Base-by-base conservation (phyloP, 2,888 invertebrate species). In the Drosophila trichaetosa region DNA sequence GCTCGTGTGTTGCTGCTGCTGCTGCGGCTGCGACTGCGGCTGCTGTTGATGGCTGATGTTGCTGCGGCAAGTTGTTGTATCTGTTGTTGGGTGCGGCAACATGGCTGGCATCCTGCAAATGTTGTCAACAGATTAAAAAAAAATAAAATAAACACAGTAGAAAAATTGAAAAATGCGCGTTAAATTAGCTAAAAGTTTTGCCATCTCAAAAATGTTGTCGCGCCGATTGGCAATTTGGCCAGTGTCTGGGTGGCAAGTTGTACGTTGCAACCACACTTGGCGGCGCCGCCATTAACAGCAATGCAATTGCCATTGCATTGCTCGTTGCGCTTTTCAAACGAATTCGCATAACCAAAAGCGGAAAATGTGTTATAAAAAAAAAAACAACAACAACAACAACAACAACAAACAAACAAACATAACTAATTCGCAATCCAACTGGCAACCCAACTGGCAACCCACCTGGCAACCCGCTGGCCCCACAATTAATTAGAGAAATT, bases 401-500 rank as follows among this genome's bases (percentile, higher is more conserved):
- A 66, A 61, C 6, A n/a, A 38, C 2, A 33, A 51, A 18, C n/a
- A 29, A 63, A 63, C 46, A 51, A 64, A 67, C 56, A 56, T 1
- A 29, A 38, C 2, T n/a, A 38, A 56, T 54, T 49, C 27, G 18
- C 18, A 10, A 29, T 2, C 31, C 31, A 8, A 8, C 8, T 31
- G 31, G 31, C 31, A 31, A 33, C 33, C 33, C 33, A 33, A 2
- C 6, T 3, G 3, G 27, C 27, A 27, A 27, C 27, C 27, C 27
- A 0, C n/a, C 29, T 29, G 29, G n/a, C 40, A 18, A 59, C 58
- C 42, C 42, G 27, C 31, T 33, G 10, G 8, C 48, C 27, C 63
- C 72, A 79, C 89, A 82, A 89, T 87, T 87, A 87, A 87, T 89
- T 87, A 86, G 85, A 89, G 90, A 87, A 87, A 87, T 82, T 87